phyloP scores from a whole-genome alignment of 1,140 invertebrate genomes.

The Eupristina koningsbergeri region DNA sequence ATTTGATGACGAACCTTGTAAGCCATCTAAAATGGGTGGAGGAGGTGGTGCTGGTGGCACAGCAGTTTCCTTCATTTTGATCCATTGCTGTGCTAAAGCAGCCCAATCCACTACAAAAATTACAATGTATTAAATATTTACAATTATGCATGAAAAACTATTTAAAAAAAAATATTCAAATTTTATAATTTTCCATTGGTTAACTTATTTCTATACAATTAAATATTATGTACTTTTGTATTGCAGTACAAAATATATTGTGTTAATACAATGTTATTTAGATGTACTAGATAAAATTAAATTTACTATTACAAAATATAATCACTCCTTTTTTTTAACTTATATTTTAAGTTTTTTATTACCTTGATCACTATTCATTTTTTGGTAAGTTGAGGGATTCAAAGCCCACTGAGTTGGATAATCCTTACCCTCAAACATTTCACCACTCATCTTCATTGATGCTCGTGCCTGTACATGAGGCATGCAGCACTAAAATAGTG shows the following conservation, averaged over 20 bases:
- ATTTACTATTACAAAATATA: neutral
- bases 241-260: neutral
- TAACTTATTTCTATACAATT: neutral
- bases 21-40: conserved; percentile 66
- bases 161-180: too few relatives aligned
- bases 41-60: conserved; percentile 74
- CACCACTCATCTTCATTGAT: conserved; percentile 68
- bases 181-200: neutral
- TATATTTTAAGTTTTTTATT: conserved; percentile 32
- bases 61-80: conserved; percentile 91
- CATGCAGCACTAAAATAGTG: conserved; percentile 14
- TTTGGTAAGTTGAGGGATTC: conserved; percentile 81
- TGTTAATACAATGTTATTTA: neutral
- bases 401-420: conserved; percentile 83
- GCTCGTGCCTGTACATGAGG: conserved; percentile 10
- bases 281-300: neutral
- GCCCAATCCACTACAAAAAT: conserved; percentile 89
- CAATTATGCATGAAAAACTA: too few relatives aligned
- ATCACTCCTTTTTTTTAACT: neutral
- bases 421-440: conserved; percentile 72
- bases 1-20: conserved; percentile 52
- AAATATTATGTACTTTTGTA: neutral
- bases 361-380: conserved; percentile 75
- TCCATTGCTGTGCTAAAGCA: conserved; percentile 96
- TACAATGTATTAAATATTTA: neutral